Percentiles rank a stretch among this genome's conserved stretches.
Conservation (phyloP, 2,888 invertebrate species). For the Himalopsyche anomala region DNA sequence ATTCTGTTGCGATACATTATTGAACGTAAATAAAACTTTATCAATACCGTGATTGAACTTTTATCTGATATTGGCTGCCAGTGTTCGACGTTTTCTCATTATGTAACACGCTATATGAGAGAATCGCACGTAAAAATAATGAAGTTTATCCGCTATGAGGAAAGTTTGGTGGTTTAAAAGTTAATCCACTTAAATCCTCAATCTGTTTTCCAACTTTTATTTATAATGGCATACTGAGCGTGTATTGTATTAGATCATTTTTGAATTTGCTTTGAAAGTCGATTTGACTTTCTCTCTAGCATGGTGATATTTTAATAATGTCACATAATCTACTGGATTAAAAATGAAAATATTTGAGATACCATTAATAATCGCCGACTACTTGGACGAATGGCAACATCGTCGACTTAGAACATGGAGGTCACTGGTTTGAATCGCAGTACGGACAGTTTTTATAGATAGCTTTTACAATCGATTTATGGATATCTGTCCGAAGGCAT, state of each 20-base stretch:
- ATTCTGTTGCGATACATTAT: not conserved
- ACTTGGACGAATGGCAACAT: too few species aligned
- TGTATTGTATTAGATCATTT: constrained; percentile 19
- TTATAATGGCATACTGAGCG: not conserved
- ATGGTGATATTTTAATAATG: too few species aligned
- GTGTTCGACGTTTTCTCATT: not conserved
- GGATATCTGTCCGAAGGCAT: too few species aligned
- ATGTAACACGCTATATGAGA: not conserved
- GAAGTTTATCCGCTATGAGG: constrained; percentile 20
- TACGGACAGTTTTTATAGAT: too few species aligned
- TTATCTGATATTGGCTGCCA: constrained; percentile 2
- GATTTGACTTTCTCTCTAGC: not conserved
- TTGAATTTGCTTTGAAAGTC: not conserved
- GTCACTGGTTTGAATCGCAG: too few species aligned
- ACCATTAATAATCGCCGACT: too few species aligned
- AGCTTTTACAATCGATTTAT: too few species aligned
- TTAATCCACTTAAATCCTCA: constrained; percentile 16
- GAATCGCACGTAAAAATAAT: constrained; percentile 11
- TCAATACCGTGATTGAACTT: not conserved
- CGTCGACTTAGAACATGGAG: too few species aligned
- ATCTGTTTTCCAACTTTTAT: constrained; percentile 15
- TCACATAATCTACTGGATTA: too few species aligned
- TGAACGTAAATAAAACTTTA: constrained; percentile 6
- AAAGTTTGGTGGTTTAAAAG: not conserved
- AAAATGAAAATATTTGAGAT: too few species aligned